Conservation (phyloP, 2,888 invertebrate genomes). For the Hydropsyche betteni region DNA sequence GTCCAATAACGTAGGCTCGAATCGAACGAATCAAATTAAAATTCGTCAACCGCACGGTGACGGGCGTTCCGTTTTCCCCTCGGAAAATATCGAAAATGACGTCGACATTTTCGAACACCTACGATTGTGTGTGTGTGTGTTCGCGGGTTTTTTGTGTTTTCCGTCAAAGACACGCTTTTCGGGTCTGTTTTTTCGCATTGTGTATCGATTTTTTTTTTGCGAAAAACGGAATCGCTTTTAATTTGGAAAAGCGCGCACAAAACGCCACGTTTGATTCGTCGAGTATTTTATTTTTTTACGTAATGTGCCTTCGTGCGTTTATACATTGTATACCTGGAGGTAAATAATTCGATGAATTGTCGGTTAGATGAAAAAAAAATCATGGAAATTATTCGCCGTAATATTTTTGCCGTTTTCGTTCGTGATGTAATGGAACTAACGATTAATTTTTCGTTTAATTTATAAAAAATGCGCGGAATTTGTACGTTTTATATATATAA, state of each 20-base stretch:
- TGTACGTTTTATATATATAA: neutral
- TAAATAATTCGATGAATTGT: too few species aligned
- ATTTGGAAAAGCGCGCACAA: slow-evolving; percentile 3
- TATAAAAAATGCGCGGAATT: neutral
- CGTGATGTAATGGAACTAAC: neutral
- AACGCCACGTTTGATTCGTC: neutral
- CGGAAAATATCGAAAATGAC: neutral
- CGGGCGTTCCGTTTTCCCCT: neutral
- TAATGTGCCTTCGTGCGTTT: too few species aligned
- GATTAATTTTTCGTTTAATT: neutral
- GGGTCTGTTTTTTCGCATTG: too few species aligned
- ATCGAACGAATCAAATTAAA: slow-evolving; percentile 28
- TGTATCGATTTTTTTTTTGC: too few species aligned
- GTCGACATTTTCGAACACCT: slow-evolving; percentile 7
- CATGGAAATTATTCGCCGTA: neutral
- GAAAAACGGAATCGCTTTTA: slow-evolving; percentile 14
- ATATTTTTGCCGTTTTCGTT: neutral
- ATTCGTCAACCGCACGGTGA: slow-evolving; percentile 7
- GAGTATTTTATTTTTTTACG: too few species aligned
- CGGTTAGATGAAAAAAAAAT: too few species aligned
- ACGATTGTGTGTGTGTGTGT: neutral
- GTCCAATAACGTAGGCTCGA: neutral
- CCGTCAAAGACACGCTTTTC: slow-evolving; percentile 22
- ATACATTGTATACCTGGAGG: too few species aligned
- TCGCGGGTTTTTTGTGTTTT: neutral